These are phyloP conservation scores for Pseudomyrmex concolor DNA, from an alignment of 1,140 invertebrate genomes.

Conservation along the genomic window DNA sequence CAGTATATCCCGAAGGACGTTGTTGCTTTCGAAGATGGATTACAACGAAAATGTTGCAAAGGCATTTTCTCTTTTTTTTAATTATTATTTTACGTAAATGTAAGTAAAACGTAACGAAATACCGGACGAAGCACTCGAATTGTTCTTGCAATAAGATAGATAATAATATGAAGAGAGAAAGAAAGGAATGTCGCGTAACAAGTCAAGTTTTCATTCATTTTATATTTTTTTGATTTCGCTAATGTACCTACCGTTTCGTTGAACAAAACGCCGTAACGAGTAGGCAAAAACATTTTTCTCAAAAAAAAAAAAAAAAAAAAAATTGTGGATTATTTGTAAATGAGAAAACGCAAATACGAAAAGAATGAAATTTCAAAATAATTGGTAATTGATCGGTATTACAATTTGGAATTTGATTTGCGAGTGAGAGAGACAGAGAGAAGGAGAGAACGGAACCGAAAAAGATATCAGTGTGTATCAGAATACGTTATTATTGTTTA, in stretches of 20 bases:
- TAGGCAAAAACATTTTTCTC: background rate
- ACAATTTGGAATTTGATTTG: constrained; percentile 2
- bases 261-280: background rate
- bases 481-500: constrained; percentile 41
- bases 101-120: background rate
- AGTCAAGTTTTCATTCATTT: constrained; percentile 18
- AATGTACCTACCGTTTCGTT: background rate
- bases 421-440: background rate
- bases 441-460: background rate
- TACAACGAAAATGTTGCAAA: constrained; percentile 18
- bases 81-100: constrained; percentile 18
- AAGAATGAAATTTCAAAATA: too few species aligned
- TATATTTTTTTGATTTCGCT: constrained; percentile 15
- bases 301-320: background rate
- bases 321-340: background rate
- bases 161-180: background rate
- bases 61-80: background rate
- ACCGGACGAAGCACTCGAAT: too few species aligned
- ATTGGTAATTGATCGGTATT: background rate
- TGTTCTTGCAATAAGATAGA: background rate
- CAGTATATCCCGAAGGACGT: constrained; percentile 12
- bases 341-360: background rate
- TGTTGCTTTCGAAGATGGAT: constrained; percentile 15
- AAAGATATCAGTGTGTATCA: background rate
- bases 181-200: background rate